These are phyloP conservation scores for Aplidium turbinatum DNA, from an alignment of 23 tunicate genomes.

Conservation along the genomic window DNA sequence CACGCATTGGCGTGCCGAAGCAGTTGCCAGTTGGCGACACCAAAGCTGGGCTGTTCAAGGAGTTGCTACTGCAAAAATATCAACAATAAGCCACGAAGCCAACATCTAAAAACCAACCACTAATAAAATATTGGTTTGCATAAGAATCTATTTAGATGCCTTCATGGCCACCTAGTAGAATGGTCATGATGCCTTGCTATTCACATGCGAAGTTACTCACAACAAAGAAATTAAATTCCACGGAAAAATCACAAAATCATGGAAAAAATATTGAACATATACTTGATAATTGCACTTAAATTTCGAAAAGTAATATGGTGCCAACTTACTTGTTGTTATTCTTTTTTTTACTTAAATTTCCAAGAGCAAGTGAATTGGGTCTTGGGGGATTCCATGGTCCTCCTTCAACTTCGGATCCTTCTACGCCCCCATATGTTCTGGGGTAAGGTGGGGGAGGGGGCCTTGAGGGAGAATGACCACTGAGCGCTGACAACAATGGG, in stretches of 20 bases:
- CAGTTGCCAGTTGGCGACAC: conserved; percentile 33
- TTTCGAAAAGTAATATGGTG: too few relatives aligned
- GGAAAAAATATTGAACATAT: too few relatives aligned
- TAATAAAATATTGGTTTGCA: too few relatives aligned
- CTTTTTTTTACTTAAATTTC: conserved; percentile 57
- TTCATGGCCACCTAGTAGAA: too few relatives aligned
- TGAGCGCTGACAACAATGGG: conserved; percentile 6
- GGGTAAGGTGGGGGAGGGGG: conserved; percentile 68
- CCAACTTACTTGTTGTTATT: conserved; percentile 3
- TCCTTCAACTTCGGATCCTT: conserved; percentile 8
- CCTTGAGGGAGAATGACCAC: conserved; percentile 35
- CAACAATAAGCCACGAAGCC: too few relatives aligned
- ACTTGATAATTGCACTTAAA: too few relatives aligned
- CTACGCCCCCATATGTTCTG: neutral
- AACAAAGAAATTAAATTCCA: too few relatives aligned
- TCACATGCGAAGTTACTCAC: too few relatives aligned
- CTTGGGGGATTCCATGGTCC: conserved; percentile 43
- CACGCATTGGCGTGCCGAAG: conserved; percentile 25
- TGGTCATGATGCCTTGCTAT: too few relatives aligned
- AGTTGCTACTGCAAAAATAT: conserved; percentile 14
- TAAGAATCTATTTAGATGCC: too few relatives aligned
- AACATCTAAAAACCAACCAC: too few relatives aligned
- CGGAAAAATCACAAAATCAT: too few relatives aligned
- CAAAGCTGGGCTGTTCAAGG: conserved; percentile 38
- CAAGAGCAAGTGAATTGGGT: conserved; percentile 77